phyloP scores from a whole-genome alignment of 1,140 invertebrate genomes.

The Drosophila ogumai region DNA sequence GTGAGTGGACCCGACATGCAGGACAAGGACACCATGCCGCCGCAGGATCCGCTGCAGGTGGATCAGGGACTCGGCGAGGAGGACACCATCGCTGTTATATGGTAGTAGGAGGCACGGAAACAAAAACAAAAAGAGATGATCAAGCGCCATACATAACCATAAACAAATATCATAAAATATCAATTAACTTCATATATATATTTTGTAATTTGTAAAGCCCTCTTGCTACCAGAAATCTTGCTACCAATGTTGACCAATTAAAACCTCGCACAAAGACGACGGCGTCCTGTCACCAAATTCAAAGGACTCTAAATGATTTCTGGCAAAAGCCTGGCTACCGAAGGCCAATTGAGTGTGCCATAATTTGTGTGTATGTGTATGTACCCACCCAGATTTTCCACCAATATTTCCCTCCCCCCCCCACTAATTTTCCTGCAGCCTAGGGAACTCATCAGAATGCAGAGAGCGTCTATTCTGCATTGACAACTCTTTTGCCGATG shows the following conservation, averaged over 20 bases:
- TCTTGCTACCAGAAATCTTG: background rate
- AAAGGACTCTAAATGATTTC: constrained; percentile 14
- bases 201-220: constrained; percentile 5
- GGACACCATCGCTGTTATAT: background rate
- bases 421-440: constrained; percentile 16
- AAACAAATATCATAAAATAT: background rate
- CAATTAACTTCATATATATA: background rate
- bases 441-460: constrained; percentile 47
- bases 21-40: background rate
- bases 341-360: constrained; percentile 54
- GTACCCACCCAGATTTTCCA: background rate
- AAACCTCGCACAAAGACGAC: background rate
- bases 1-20: background rate
- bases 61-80: background rate
- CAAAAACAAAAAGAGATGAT: background rate
- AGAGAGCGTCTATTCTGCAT: constrained; percentile 39
- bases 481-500: constrained; percentile 56
- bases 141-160: background rate
- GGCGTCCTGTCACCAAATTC: constrained; percentile 3
- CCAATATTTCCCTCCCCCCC: background rate
- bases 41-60: background rate
- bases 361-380: constrained; percentile 21
- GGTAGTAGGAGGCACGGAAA: background rate
- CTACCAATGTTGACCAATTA: constrained; percentile 1
- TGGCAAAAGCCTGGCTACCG: constrained; percentile 18